Base-by-base conservation (phyloP, 2,888 invertebrate species). In the Philhelius pedissequus region DNA sequence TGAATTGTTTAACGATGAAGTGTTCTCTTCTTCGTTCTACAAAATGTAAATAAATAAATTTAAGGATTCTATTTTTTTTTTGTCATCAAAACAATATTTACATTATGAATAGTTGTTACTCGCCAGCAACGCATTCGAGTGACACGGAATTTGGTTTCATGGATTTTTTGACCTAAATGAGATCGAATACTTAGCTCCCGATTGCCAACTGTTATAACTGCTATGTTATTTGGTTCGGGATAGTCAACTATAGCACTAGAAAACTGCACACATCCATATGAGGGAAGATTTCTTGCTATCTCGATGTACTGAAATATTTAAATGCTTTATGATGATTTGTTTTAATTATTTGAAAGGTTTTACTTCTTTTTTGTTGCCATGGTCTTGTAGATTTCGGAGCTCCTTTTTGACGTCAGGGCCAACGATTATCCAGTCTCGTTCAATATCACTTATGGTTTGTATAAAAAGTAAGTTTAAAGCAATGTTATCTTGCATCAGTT, bases 61-160 rank as follows among this genome's bases (percentile, higher is more conserved):
- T 20, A 40, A 43, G 15, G 1, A 1, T n/a, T n/a, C n/a, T n/a
- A 1, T 3, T 15, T 8, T 3, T 15, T 30, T 30, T 52, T 15
- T 9, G 6, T 6, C 18, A n/a, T n/a, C 5, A 11, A 13, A 18
- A 8, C 15, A 40, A 45, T 64, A 90, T 93, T 93, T 91, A 96
- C 96, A 87, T 92, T 92, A 90, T 96, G 96, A 87, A 95, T 93
- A 1, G 97, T 96, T 20, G 97, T 98, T 58, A 99, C 97, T 87
- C 99, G 94, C 99, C 99, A 99, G 89, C 98, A 98, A 77, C 97
- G 94, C 96, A 99, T 99, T 87, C 99, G 93, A 0, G 98, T 99
- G 43, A 99, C 97, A 91, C 97, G 97, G 91, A 98, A 99, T 88
- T 94, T 94, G 58, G 96, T 95, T 91, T 98, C 98, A 87, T 94